These are phyloP conservation scores for Coranthus polyacanthus DNA, from an alignment of 2,797 vertebrate species.

Conservation along the genomic window DNA sequence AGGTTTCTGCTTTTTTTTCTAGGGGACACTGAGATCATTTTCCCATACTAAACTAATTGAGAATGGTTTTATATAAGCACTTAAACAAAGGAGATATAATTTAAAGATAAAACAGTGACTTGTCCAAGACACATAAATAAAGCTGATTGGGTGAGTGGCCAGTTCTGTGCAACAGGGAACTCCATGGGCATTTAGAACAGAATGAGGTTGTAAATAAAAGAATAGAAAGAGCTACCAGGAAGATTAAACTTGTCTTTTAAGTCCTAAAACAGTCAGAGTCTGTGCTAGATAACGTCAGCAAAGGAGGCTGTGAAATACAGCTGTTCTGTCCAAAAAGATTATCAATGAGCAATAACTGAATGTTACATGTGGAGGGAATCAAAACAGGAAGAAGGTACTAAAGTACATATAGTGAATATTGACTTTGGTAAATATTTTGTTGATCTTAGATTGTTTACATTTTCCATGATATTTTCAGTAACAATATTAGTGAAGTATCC, in stretches of 20 bases:
- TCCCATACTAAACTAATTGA: slow-evolving; percentile 15
- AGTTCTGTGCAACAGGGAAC: slow-evolving; percentile 19
- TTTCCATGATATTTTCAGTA: no score
- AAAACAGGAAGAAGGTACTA: no score
- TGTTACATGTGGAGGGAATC: background rate
- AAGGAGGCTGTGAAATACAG: background rate
- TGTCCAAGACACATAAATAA: slow-evolving; percentile 39
- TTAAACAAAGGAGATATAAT: slow-evolving; percentile 1
- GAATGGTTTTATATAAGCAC: slow-evolving; percentile 24
- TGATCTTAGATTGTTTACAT: no score
- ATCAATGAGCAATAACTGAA: slow-evolving; percentile 4
- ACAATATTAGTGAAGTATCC: no score
- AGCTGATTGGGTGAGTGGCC: slow-evolving; percentile 21
- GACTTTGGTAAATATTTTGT: no score
- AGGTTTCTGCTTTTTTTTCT: background rate
- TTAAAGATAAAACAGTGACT: slow-evolving; percentile 10
- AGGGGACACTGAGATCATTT: slow-evolving; percentile 5
- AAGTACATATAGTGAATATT: no score
- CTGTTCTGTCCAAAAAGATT: slow-evolving; percentile 10
- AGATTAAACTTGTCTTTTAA: slow-evolving; percentile 38
- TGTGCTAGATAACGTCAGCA: slow-evolving; percentile 24
- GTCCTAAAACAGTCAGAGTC: slow-evolving; percentile 19
- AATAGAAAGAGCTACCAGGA: slow-evolving; percentile 21
- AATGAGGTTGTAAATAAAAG: slow-evolving; percentile 44
- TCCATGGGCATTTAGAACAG: slow-evolving; percentile 27